Evolutionary conservation across 1,140 invertebrate species (phyloP).

Genomic region (Augochlora pura): DNA sequence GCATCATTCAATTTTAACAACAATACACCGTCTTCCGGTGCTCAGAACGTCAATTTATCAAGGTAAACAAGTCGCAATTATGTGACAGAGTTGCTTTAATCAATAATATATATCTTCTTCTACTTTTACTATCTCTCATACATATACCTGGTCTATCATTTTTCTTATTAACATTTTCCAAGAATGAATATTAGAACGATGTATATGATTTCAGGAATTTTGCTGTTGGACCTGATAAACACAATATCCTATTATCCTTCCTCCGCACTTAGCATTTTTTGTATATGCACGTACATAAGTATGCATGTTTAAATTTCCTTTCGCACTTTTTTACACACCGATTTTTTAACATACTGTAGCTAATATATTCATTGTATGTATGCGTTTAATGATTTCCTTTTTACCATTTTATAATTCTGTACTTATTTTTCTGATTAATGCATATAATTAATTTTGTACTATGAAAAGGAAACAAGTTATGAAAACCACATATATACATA

Average conservation of each 20-base stretch:
- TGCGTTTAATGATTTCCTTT: background rate
- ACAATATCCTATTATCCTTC: slow-evolving; percentile 61
- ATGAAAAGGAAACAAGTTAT: background rate
- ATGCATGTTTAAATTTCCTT: slow-evolving; percentile 23
- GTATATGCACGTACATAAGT: slow-evolving; percentile 34
- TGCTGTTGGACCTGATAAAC: slow-evolving; percentile 63
- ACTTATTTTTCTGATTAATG: background rate
- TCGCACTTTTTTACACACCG: slow-evolving; percentile 3
- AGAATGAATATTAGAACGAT: slow-evolving; percentile 43
- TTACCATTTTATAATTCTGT: background rate
- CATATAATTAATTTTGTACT: background rate
- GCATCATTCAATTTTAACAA: slow-evolving; percentile 80
- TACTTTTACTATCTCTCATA: background rate
- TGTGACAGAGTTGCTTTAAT: slow-evolving; percentile 13
- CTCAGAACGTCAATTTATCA: slow-evolving; percentile 67
- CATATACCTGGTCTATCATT: background rate
- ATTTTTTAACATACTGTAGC: slow-evolving; percentile 14
- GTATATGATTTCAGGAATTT: slow-evolving; percentile 66
- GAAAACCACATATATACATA: slow-evolving; percentile 16
- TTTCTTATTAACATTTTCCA: background rate
- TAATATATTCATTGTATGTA: background rate
- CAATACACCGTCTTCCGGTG: slow-evolving; percentile 70
- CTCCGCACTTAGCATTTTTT: slow-evolving; percentile 58
- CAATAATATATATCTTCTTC: background rate
- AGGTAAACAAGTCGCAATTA: slow-evolving; percentile 63